Evolutionary conservation across 2,888 invertebrate genomes (phyloP).

Genomic region (Lycocerus yunnanus): DNA sequence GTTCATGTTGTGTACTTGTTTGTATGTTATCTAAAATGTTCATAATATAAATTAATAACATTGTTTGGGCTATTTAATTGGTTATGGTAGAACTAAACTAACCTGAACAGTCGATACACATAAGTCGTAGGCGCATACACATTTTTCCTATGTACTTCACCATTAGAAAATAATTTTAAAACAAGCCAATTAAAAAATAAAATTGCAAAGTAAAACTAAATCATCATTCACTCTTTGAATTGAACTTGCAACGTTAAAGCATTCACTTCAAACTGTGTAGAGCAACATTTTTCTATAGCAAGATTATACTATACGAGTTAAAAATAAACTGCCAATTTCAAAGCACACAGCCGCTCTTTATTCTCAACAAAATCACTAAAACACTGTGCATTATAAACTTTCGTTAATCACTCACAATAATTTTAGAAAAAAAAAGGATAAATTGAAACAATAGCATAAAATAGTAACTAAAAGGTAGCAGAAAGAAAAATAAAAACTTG

Average conservation of each 20-base stretch:
- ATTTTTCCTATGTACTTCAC: constrained; percentile 48
- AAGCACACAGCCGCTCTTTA: neutral
- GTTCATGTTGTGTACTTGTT: constrained; percentile 40
- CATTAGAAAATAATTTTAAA: constrained; percentile 37
- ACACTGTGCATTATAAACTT: neutral
- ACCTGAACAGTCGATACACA: constrained; percentile 64
- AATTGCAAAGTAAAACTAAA: neutral
- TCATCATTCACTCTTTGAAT: neutral
- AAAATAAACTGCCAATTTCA: neutral
- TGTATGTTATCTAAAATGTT: constrained; percentile 40
- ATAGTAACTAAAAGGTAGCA: constrained; percentile 5
- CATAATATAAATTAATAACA: neutral
- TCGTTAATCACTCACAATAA: neutral
- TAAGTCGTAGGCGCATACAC: constrained; percentile 59
- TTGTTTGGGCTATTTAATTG: neutral
- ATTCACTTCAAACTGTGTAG: neutral
- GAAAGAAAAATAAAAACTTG: constrained; percentile 20
- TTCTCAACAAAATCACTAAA: neutral
- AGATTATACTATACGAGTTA: neutral
- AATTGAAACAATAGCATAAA: neutral
- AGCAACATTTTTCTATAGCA: neutral
- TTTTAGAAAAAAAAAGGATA: neutral
- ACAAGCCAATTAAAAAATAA: neutral
- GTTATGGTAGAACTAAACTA: constrained; percentile 37
- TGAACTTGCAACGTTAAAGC: neutral